Base-by-base conservation (phyloP, 2,888 invertebrate species). In the Graphium colonna region DNA sequence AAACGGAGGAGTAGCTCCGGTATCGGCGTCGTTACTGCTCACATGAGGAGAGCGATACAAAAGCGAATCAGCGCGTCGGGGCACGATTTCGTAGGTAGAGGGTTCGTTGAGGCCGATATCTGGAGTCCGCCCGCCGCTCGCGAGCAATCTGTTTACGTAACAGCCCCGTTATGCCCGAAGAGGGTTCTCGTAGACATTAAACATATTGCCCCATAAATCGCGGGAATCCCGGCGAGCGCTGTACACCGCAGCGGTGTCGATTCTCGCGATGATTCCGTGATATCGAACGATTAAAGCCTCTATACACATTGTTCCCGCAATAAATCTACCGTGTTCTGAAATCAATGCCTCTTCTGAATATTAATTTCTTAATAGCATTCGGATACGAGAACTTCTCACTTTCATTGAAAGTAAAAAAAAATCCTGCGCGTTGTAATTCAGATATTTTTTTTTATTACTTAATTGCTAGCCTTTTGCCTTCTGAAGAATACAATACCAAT, bases 181-280 rank as follows among this genome's bases (percentile, higher is more conserved):
- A 86, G 85, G 86, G 86, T 84, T 85, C 76, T 72, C 85, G 82
- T 79, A 86, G 88, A 88, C 88, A 87, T 87, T 88, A 86, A 89
- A 89, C 88, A 89, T 89, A 89, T 89, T 89, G 85, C 88, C 85
- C 81, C 87, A 89, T 89, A 89, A 89, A 89, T 89, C 86, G 78
- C 79, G 79, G 72, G 85, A 84, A 89, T 88, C 88, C 88, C 82
- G 75, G 78, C 85, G 73, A 79, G 74, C 76, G 77, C 74, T 75
- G 74, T 78, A 79, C 79, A 75, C 72, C 76, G 77, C 75, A 73
- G 76, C 79, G 77, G 80, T 82, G 85, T 83, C 85, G 86, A 88
- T 87, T 85, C 86, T n/a, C 82, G 84, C 85, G 84, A 81, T 82
- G 78, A 82, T 85, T 81, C 76, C 73, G 73, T 75, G 71, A 75